Conservation (phyloP, 2,113 vertebrate genomes). For the Anseranas semipalmata region DNA sequence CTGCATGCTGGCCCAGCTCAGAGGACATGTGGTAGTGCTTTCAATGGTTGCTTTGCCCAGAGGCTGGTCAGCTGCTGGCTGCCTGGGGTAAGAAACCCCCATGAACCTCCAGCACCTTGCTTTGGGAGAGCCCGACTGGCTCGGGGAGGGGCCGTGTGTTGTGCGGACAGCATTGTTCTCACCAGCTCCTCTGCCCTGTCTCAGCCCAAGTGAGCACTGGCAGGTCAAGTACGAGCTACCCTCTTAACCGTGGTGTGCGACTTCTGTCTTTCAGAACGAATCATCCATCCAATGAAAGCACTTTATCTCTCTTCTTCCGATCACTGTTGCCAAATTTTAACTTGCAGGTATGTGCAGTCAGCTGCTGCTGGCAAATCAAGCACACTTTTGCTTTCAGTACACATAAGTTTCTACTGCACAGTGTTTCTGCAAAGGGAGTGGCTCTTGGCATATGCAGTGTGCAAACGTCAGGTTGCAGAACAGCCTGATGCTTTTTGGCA, state of each 20-base stretch:
- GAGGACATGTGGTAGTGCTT: background rate
- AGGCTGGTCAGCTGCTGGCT: background rate
- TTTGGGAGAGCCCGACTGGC: background rate
- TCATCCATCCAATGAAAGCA: slow-evolving; percentile 84
- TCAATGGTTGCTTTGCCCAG: background rate
- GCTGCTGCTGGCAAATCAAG: background rate
- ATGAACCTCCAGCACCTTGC: background rate
- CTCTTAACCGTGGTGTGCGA: background rate
- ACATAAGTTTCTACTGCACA: background rate
- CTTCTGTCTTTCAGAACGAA: slow-evolving; percentile 58
- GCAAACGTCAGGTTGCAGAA: background rate
- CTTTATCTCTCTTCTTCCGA: slow-evolving; percentile 94
- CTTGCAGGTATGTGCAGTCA: slow-evolving; percentile 80
- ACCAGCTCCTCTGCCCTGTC: accelerated
- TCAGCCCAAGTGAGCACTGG: background rate
- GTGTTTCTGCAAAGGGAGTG: background rate
- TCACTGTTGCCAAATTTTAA: slow-evolving; percentile 94
- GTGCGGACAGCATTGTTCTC: accelerated
- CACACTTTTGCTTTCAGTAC: accelerated
- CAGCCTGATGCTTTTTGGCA: background rate
- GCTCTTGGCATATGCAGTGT: background rate
- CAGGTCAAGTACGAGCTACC: background rate
- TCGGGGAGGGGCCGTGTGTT: accelerated
- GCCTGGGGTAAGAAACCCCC: background rate
- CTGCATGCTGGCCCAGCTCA: background rate